A percentile compares a stretch with the other conserved stretches of the same genome.
Conservation (phyloP, 2,888 invertebrate species). For the Osmoderma eremita region DNA sequence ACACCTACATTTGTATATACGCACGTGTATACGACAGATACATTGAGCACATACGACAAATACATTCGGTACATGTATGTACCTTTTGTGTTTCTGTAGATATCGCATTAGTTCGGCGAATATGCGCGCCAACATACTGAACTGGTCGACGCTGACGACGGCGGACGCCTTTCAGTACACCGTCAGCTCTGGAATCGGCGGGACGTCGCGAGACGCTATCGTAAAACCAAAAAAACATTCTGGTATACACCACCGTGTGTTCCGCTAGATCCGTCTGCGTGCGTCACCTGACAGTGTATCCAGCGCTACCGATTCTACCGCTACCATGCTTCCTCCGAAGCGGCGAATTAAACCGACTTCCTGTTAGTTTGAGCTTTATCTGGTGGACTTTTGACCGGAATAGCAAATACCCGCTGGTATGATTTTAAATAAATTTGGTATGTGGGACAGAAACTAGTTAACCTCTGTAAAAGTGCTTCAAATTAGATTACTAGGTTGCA, state of each 20-base stretch:
- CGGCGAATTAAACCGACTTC: no score
- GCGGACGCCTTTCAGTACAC: slow-evolving; percentile 59
- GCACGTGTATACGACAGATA: not conserved
- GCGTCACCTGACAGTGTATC: slow-evolving; percentile 16
- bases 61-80: slow-evolving; percentile 11
- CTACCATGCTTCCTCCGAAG: no score
- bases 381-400: no score
- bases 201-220: slow-evolving; percentile 53
- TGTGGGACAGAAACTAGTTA: no score
- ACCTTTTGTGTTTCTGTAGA: slow-evolving; percentile 21
- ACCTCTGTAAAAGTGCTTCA: not conserved
- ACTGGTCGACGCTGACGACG: slow-evolving; percentile 50
- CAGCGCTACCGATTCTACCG: not conserved
- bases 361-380: no score
- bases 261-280: not conserved
- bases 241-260: not conserved
- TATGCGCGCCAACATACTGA: slow-evolving; percentile 53
- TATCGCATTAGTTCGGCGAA: slow-evolving; percentile 30
- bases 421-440: no score
- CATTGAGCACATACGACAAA: not conserved
- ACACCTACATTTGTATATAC: not conserved
- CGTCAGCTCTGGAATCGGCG: slow-evolving; percentile 59
- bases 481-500: not conserved
- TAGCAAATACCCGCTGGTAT: no score
- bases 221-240: slow-evolving; percentile 20